These are phyloP conservation scores for Tenthredo mesomela DNA, from an alignment of 2,888 invertebrate genomes.

Conservation along the genomic window DNA sequence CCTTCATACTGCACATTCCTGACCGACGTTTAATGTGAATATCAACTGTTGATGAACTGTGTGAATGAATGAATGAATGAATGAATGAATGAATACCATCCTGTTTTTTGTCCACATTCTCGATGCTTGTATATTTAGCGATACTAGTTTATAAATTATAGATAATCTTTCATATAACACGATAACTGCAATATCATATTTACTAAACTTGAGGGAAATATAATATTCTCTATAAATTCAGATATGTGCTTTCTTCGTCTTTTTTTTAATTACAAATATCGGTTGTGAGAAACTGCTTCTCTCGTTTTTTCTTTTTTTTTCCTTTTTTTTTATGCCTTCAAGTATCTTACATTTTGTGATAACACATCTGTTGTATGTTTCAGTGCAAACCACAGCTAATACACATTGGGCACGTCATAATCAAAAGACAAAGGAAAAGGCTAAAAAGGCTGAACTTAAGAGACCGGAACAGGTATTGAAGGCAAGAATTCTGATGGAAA, in stretches of 20 bases:
- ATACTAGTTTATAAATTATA: not conserved
- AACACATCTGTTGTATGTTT: conserved; percentile 58
- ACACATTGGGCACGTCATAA: conserved; percentile 91
- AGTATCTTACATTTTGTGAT: conserved; percentile 38
- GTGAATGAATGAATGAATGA: conserved; percentile 34
- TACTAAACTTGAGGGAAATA: not conserved
- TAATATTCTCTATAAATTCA: not conserved
- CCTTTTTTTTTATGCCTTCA: conserved; percentile 43
- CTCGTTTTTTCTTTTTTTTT: not conserved
- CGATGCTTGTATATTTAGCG: not conserved
- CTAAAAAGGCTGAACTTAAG: conserved; percentile 83
- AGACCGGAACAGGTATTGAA: conserved; percentile 90
- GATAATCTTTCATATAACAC: too few species aligned
- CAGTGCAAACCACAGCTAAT: conserved; percentile 78
- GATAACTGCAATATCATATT: not conserved
- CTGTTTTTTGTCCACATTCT: conserved; percentile 20
- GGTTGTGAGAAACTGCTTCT: conserved; percentile 39
- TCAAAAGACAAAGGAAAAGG: conserved; percentile 84
- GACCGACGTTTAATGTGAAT: not conserved
- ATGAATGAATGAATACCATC: conserved; percentile 19
- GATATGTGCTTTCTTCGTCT: not conserved
- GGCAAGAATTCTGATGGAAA: conserved; percentile 81
- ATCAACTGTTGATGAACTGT: not conserved
- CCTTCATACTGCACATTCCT: not conserved
- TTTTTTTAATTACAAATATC: not conserved